Evolutionary conservation across 2,888 invertebrate genomes (phyloP), one percentile per base, ranked within the genome.

Genomic region (Hartigia nigra): DNA sequence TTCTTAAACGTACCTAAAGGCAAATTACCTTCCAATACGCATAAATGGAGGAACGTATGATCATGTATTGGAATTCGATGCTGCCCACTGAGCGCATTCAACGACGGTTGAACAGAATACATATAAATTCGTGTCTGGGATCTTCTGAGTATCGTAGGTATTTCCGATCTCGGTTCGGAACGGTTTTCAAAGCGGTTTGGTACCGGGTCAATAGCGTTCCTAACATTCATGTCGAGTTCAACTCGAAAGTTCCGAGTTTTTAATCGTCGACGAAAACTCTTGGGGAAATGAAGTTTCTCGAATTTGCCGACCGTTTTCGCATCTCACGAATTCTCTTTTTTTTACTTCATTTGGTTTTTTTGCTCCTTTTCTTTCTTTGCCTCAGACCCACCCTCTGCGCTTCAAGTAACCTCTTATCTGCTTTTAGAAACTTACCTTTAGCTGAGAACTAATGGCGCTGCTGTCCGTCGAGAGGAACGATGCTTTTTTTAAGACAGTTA

Each of bases 321-420:
- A 55, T 55, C 55, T 55, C 55, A 9, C 55, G 14, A 55, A 23
- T 55, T 55, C 55, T 55, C 55, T 55, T 82, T 82, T 80, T 78
- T 80, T 79, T 76, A 80, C 78, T 81, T 79, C 72, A 74, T 80
- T 79, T 76, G 77, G 78, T 80, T 79, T 79, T 78, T 80, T 79
- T 74, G 79, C 81, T 80, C 80, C 82, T 81, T 80, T 76, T 81
- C 81, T 70, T 70, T 74, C 31, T 76, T 70, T 35, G 74, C 36
- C 74, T 69, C 39, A 55, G 55, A 23, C 55, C 55, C 55, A 55
- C 55, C 55, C 69, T 80, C 14, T 79, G 4, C 76, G 12, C 76
- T 37, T n/a, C 77, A 76, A 76, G 69, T 70, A 80, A 80, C 77
- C 69, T 39, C 31, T 76, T 74, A 37, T 55, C 55, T 55, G 55